Conservation (phyloP, 1,140 invertebrate species). For the Drosophila pruinosa region DNA sequence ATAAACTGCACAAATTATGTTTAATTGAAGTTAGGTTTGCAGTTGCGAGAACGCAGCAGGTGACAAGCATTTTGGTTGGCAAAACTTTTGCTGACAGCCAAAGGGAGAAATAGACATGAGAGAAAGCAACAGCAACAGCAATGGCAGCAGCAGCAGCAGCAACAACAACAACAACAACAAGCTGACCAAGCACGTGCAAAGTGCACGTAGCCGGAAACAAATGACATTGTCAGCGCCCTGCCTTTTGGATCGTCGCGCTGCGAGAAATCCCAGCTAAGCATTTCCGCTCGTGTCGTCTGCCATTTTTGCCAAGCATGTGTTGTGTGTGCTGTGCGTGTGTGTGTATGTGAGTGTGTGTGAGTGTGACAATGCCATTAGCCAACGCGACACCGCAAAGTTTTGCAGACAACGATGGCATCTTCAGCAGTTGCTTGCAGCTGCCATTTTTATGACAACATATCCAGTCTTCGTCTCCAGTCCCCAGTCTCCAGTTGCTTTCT, state of each 20-base stretch:
- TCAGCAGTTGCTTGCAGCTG: conserved; percentile 45
- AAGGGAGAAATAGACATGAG: neutral
- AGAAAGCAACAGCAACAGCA: neutral
- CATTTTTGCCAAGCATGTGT: conserved; percentile 26
- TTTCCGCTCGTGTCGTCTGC: conserved; percentile 64
- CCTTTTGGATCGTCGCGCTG: conserved; percentile 33
- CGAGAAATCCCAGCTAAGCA: conserved; percentile 75
- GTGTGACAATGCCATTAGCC: conserved; percentile 67
- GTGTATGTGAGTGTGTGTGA: conserved; percentile 7
- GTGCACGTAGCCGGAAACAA: conserved; percentile 76
- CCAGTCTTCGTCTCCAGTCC: conserved; percentile 3
- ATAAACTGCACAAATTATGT: conserved; percentile 53
- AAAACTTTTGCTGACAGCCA: neutral
- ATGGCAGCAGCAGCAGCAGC: conserved; percentile 1
- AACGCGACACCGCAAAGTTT: conserved; percentile 35
- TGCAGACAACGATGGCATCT: conserved; percentile 42
- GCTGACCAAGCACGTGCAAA: conserved; percentile 48
- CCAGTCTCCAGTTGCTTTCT: no score
- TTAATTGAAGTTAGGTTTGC: conserved; percentile 61
- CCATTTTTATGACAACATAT: conserved; percentile 62
- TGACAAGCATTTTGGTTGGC: conserved; percentile 29
- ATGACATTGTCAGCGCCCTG: conserved; percentile 74
- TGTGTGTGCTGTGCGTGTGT: conserved; percentile 8
- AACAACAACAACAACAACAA: neutral
- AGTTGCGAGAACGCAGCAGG: conserved; percentile 46